Base-by-base conservation (phyloP, 2,797 vertebrate genomes). In the Gastrophryne carolinensis region DNA sequence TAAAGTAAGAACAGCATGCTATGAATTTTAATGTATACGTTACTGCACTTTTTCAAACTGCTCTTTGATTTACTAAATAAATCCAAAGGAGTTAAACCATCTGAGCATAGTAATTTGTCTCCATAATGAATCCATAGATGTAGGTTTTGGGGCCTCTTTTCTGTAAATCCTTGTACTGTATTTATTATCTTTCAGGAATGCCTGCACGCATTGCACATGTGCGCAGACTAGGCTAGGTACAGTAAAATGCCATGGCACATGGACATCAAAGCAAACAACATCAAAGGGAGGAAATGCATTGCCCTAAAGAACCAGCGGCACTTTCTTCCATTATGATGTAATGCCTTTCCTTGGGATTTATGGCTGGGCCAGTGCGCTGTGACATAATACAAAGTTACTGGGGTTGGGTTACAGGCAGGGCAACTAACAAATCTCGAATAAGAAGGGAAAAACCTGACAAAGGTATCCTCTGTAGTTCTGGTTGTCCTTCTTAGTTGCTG, bases 261-360 rank as follows among this genome's bases (percentile, higher is more conserved):
- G 29, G 21, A 76, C 65, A 63, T 76, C 65, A 76, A 77, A 77
- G 74, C 32, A 5, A 3, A 32, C 5, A 63, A 77, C 58, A 64
- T 77, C 74, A 77, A 71, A 77, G 50, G 4, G 26, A 7, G 13
- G 15, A 26, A 30, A 62, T 37, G 56, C 47, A n/a, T 26, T n/a
- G 2, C 32, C 13, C n/a, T 44, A 69, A 62, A 27, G 13, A 53
- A 39, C 30, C 6, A 24, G 29, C 21, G 15, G 53, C 10, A 26
- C n/a, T 39, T 39, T 47, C 27, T 65, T 61, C 7, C n/a, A 49
- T 39, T 39, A 64, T 77, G 56, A 62, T 21, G 11, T 32, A 30
- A 13, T 17, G 27, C 30, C 41, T 34, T 7, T 17, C 32, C 13
- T 41, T 44, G 26, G 12, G 65, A 75, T 69, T 69, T 69, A 69